Evolutionary conservation across 92 coral and sea anemone species (phyloP).

Genomic region (Phenganax marumi): DNA sequence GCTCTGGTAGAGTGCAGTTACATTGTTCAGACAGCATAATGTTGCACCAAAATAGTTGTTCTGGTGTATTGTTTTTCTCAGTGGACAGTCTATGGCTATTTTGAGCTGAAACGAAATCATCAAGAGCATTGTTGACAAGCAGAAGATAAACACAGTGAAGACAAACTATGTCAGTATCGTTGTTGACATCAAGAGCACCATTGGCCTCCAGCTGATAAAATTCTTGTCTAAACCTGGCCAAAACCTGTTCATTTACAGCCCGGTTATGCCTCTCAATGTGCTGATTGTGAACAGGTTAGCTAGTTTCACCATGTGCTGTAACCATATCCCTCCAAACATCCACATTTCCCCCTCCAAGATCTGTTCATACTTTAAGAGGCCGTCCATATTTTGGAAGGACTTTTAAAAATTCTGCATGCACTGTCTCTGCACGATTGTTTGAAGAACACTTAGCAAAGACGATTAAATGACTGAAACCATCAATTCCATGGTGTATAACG

Average conservation of each 20-base stretch:
- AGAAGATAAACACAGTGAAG: slow-evolving; percentile 56
- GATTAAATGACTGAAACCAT: slow-evolving; percentile 58
- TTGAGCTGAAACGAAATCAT: slow-evolving; percentile 30
- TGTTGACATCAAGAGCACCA: slow-evolving; percentile 55
- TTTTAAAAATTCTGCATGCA: slow-evolving; percentile 33
- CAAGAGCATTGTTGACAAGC: slow-evolving; percentile 46
- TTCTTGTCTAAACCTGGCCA: slow-evolving; percentile 37
- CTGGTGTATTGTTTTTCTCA: neutral
- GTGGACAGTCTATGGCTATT: neutral
- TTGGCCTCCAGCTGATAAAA: slow-evolving; percentile 53
- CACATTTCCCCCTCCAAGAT: slow-evolving; percentile 58
- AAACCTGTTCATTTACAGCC: slow-evolving; percentile 55
- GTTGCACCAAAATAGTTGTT: slow-evolving; percentile 14
- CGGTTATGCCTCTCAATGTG: slow-evolving; percentile 58
- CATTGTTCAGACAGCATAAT: neutral
- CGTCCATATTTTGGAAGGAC: slow-evolving; percentile 49
- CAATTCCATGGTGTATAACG: slow-evolving; percentile 54
- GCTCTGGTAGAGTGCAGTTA: slow-evolving; percentile 14
- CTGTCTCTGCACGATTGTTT: slow-evolving; percentile 54
- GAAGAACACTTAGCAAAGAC: slow-evolving; percentile 37
- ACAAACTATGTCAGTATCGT: slow-evolving; percentile 58
- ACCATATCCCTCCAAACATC: slow-evolving; percentile 61
- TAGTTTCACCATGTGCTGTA: slow-evolving; percentile 56
- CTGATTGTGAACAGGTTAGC: slow-evolving; percentile 51
- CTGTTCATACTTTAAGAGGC: slow-evolving; percentile 51